phyloP scores from a whole-genome alignment of 1,140 invertebrate species.

The Neomicropteryx cornuta region DNA sequence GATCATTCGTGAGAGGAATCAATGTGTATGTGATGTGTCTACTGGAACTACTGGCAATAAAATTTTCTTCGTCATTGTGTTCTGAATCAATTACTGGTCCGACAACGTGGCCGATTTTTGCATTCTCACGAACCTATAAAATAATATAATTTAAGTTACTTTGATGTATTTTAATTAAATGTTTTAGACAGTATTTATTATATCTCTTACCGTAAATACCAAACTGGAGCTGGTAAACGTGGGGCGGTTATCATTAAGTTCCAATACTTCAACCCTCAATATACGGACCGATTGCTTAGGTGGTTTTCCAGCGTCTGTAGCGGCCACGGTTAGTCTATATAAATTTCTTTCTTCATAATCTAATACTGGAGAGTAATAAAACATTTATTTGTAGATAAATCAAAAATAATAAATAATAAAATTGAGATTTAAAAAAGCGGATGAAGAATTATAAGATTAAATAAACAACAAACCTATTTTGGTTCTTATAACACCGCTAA shows the following conservation, averaged over 20 bases:
- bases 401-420: not conserved
- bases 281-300: conserved; percentile 68
- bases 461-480: conserved; percentile 41
- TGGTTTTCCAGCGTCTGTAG: conserved; percentile 75
- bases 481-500: conserved; percentile 79
- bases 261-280: conserved; percentile 76
- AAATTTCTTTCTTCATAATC: conserved; percentile 85
- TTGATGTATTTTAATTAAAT: too few species aligned
- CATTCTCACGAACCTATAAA: conserved; percentile 66
- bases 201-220: conserved; percentile 62
- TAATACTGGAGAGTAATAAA: conserved; percentile 43
- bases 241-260: conserved; percentile 84
- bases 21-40: conserved; percentile 74
- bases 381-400: not conserved
- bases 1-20: conserved; percentile 53
- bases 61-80: conserved; percentile 41
- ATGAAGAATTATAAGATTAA: not conserved
- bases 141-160: conserved; percentile 3
- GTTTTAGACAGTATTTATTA: not conserved
- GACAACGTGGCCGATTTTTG: conserved; percentile 60
- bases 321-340: conserved; percentile 76
- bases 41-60: conserved; percentile 42
- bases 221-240: conserved; percentile 84
- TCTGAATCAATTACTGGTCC: conserved; percentile 70
- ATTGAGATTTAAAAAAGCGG: not conserved